Conservation (phyloP, 2,888 invertebrate species). For the Hirtodrosophila confusa region DNA sequence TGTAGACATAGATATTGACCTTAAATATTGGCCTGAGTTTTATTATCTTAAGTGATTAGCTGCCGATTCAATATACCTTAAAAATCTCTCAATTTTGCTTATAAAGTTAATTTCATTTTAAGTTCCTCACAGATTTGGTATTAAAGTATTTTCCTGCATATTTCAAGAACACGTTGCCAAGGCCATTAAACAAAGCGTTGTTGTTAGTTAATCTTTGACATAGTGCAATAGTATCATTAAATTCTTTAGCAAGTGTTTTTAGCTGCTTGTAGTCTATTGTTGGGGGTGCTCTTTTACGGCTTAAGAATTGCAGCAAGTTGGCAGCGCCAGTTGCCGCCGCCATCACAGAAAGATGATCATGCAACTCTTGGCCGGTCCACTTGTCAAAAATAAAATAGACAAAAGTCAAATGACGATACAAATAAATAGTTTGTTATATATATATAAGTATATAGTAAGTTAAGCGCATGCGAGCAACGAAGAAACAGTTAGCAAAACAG, state of each 20-base stretch:
- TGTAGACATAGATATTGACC: constrained; percentile 26
- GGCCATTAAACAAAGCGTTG: constrained; percentile 31
- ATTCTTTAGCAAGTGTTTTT: constrained; percentile 14
- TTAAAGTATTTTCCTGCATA: constrained; percentile 17
- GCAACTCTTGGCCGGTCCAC: constrained; percentile 38
- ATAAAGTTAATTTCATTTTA: no score
- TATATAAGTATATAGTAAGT: constrained; percentile 10
- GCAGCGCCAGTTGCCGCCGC: constrained; percentile 20
- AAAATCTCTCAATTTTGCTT: no score
- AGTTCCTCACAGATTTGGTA: no score
- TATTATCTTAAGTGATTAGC: no score
- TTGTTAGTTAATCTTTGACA: constrained; percentile 20
- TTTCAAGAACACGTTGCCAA: constrained; percentile 58
- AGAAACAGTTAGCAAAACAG: constrained; percentile 35
- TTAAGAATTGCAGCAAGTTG: constrained; percentile 21
- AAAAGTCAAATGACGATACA: constrained; percentile 22
- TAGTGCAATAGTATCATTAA: constrained; percentile 24
- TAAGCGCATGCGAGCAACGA: constrained; percentile 65
- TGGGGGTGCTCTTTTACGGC: background rate
- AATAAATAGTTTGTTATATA: constrained; percentile 25
- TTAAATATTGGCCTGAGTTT: background rate
- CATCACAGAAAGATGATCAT: constrained; percentile 28
- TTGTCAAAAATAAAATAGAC: constrained; percentile 34
- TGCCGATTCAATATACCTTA: no score
- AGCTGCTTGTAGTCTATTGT: background rate